Evolutionary conservation across 92 coral and sea anemone species (phyloP).

Genomic region (Chrysogorgia sp.): DNA sequence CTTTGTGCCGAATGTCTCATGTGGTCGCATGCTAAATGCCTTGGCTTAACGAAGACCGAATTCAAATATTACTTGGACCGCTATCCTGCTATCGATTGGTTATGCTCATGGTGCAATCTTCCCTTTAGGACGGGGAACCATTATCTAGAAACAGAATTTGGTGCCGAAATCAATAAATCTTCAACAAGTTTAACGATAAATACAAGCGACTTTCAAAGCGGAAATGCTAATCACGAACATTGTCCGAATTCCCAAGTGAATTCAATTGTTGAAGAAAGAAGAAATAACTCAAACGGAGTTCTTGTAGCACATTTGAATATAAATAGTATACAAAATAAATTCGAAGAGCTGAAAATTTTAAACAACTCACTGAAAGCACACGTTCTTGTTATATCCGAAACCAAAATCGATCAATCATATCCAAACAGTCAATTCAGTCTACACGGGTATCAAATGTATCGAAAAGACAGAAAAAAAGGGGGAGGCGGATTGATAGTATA

Average conservation of each 20-base stretch:
- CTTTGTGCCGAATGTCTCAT: constrained; percentile 46
- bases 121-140: too few relatives aligned
- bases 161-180: too few relatives aligned
- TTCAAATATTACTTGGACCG: constrained; percentile 41
- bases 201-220: too few relatives aligned
- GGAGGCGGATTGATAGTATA: constrained; percentile 62
- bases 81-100: background rate
- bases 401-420: constrained; percentile 57
- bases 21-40: constrained; percentile 58
- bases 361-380: constrained; percentile 50
- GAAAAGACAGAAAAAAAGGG: constrained; percentile 64
- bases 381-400: constrained; percentile 49
- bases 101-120: background rate
- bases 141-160: too few relatives aligned
- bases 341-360: too few relatives aligned
- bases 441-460: constrained; percentile 50
- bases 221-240: too few relatives aligned
- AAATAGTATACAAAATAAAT: constrained; percentile 7
- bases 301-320: too few relatives aligned
- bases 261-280: too few relatives aligned
- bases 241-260: too few relatives aligned
- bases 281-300: too few relatives aligned
- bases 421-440: constrained; percentile 57
- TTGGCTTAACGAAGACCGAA: constrained; percentile 23
- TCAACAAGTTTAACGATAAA: too few relatives aligned